These are phyloP conservation scores for Microtus montanus DNA, from an alignment of 2,113 vertebrate species.

Conservation along the genomic window DNA sequence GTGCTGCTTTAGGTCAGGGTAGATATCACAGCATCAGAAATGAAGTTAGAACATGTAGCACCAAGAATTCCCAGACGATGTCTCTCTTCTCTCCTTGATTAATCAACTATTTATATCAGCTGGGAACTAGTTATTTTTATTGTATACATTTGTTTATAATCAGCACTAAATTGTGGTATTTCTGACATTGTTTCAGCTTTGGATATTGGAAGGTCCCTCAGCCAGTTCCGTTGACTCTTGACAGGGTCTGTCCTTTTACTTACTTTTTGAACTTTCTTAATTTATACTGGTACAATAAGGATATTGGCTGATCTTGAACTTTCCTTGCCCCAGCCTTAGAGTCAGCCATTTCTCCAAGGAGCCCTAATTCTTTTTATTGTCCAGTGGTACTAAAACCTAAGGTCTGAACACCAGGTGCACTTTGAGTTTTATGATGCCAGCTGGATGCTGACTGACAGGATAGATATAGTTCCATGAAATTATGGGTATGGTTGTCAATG, in stretches of 20 bases:
- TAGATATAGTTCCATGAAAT: neutral
- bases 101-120: neutral
- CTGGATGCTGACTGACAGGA: too few relatives aligned
- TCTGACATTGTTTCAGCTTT: neutral
- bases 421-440: neutral
- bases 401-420: neutral
- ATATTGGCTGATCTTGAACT: neutral
- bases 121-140: neutral
- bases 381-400: neutral
- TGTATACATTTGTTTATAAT: neutral
- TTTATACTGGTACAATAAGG: neutral
- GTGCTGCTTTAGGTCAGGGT: neutral
- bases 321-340: neutral
- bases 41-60: neutral
- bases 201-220: neutral
- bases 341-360: neutral
- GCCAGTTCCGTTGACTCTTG: accelerated
- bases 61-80: neutral
- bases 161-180: neutral
- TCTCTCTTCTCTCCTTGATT: neutral
- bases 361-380: neutral
- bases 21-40: neutral
- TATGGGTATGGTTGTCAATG: neutral
- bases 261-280: neutral
- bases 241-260: accelerated